Evolutionary conservation across 2,797 vertebrate genomes (phyloP).

Genomic region (Coracias cyanogaster): DNA sequence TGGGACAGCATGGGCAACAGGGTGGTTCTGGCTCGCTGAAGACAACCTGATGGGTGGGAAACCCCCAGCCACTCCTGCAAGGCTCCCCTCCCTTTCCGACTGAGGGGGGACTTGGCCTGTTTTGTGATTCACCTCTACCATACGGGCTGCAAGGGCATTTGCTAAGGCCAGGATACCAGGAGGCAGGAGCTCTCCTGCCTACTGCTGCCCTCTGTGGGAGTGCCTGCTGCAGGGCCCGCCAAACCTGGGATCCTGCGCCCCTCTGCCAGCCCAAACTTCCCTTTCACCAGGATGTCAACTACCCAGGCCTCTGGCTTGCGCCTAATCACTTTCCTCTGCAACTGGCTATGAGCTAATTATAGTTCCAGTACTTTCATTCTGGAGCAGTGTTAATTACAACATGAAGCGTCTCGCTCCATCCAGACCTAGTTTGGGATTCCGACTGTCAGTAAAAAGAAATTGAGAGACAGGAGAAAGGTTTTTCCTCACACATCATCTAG

Average conservation of each 20-base stretch:
- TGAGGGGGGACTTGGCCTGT: not conserved
- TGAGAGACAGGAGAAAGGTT: not conserved
- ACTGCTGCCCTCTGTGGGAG: conserved; percentile 51
- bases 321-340: not conserved
- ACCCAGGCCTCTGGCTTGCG: not conserved
- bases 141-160: not conserved
- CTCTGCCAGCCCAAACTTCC: not conserved
- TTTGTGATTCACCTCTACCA: not conserved
- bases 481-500: not conserved
- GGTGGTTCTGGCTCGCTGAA: not conserved
- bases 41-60: not conserved
- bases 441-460: conserved; percentile 2
- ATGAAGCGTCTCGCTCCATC: not conserved
- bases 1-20: not conserved
- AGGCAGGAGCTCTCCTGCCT: not conserved
- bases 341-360: not conserved
- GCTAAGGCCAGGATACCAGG: rapidly evolving
- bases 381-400: not conserved
- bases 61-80: not conserved
- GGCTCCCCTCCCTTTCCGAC: not conserved
- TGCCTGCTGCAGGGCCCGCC: not conserved
- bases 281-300: rapidly evolving
- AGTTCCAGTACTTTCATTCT: not conserved
- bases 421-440: not conserved
- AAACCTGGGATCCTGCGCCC: not conserved